Evolutionary conservation across 2,888 invertebrate species (phyloP).

Genomic region (Trissolcus japonicus): DNA sequence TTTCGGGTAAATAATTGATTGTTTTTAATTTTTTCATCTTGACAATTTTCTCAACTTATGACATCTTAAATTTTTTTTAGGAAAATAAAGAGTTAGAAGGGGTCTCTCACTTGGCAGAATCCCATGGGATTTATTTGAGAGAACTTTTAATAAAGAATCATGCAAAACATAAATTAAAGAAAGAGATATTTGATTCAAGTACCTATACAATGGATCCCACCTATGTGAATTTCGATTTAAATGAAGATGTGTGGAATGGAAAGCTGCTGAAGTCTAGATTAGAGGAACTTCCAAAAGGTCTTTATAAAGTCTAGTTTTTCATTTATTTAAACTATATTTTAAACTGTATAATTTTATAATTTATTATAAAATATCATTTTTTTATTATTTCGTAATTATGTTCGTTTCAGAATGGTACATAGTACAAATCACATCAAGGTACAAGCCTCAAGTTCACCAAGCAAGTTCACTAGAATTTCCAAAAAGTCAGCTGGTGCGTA

Average conservation of each 20-base stretch:
- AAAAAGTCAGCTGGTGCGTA: constrained; percentile 54
- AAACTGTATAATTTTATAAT: not conserved
- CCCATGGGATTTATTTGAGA: constrained; percentile 69
- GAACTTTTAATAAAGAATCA: constrained; percentile 68
- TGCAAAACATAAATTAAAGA: constrained; percentile 63
- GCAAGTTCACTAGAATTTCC: constrained; percentile 31
- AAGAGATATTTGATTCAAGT: constrained; percentile 28
- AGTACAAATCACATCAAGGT: constrained; percentile 69
- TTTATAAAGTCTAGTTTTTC: not conserved
- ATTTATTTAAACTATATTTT: not conserved
- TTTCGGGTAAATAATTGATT: constrained; percentile 26
- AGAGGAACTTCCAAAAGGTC: constrained; percentile 68
- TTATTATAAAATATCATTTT: constrained; percentile 8
- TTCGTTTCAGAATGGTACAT: constrained; percentile 70
- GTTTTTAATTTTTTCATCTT: not conserved
- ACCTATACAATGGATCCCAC: constrained; percentile 62
- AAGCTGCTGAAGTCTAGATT: constrained; percentile 62
- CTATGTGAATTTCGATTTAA: constrained; percentile 60
- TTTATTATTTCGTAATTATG: not conserved
- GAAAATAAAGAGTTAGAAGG: constrained; percentile 64
- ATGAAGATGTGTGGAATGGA: constrained; percentile 47
- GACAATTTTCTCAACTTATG: not conserved
- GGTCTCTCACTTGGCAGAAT: constrained; percentile 67
- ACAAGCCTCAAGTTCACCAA: constrained; percentile 59
- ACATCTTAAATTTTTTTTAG: constrained; percentile 40